Percentiles rank a stretch among this genome's conserved stretches.
Evolutionary conservation across 1,140 invertebrate species (phyloP).

Genomic region (Hyphantria cunea): DNA sequence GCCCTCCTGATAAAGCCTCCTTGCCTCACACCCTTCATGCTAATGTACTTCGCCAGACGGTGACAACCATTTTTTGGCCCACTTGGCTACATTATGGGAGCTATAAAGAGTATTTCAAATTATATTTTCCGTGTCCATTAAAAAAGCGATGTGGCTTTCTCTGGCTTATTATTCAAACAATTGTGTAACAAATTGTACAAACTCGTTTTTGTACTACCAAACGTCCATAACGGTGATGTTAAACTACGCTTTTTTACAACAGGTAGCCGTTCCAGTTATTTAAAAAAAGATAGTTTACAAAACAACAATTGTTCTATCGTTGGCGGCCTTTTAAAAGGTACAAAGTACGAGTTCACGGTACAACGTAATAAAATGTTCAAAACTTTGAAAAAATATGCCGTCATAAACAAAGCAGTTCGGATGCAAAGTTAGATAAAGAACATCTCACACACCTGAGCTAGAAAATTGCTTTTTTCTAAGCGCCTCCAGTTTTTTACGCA

Average conservation of each 20-base stretch:
- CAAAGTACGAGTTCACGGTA: slow-evolving; percentile 66
- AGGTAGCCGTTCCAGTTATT: slow-evolving; percentile 63
- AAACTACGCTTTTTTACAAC: slow-evolving; percentile 27
- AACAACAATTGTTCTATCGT: slow-evolving; percentile 66
- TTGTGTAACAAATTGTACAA: slow-evolving; percentile 30
- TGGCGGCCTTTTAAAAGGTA: slow-evolving; percentile 58
- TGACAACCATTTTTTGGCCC: slow-evolving; percentile 81
- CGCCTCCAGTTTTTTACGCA: slow-evolving; percentile 79
- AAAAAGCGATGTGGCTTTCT: slow-evolving; percentile 65
- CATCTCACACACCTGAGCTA: slow-evolving; percentile 81
- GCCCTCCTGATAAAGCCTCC: slow-evolving; percentile 78
- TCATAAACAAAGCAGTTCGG: slow-evolving; percentile 79
- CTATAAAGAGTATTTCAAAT: slow-evolving; percentile 80
- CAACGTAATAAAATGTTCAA: slow-evolving; percentile 80
- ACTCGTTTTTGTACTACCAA: slow-evolving; percentile 26
- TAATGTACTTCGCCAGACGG: slow-evolving; percentile 79
- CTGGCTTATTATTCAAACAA: slow-evolving; percentile 46
- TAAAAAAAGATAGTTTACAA: slow-evolving; percentile 65
- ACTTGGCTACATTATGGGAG: slow-evolving; percentile 78
- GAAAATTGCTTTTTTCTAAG: slow-evolving; percentile 82
- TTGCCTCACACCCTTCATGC: slow-evolving; percentile 77
- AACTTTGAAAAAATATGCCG: slow-evolving; percentile 78
- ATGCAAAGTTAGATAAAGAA: slow-evolving; percentile 82
- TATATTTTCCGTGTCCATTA: slow-evolving; percentile 77
- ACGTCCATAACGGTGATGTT: slow-evolving; percentile 5